Evolutionary conservation across 2,888 invertebrate species (phyloP).

Genomic region (Eledona agricola): DNA sequence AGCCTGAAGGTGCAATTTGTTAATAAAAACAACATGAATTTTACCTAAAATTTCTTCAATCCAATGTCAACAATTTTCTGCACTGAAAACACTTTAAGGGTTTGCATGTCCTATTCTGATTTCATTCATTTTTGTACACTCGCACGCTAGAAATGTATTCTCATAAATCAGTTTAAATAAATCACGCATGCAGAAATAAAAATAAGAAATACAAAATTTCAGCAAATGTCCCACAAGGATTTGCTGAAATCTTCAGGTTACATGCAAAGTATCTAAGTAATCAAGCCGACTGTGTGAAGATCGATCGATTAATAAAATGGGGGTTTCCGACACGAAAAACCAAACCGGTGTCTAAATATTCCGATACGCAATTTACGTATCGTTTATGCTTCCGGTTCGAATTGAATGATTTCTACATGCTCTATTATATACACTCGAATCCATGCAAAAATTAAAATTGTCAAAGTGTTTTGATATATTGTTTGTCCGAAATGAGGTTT

Average conservation of each 20-base stretch:
- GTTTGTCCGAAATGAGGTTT: constrained; percentile 11
- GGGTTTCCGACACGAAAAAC: too few species aligned
- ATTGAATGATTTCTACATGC: constrained; percentile 48
- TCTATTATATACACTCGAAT: constrained; percentile 46
- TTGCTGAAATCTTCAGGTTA: constrained; percentile 16
- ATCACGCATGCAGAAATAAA: constrained; percentile 41
- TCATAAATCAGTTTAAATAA: constrained; percentile 37
- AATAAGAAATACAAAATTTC: constrained; percentile 35
- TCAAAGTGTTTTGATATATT: constrained; percentile 23
- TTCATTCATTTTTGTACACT: too few species aligned
- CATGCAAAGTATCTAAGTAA: constrained; percentile 32
- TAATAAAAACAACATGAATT: too few species aligned
- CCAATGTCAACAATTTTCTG: too few species aligned
- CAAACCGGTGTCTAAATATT: too few species aligned
- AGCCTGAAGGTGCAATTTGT: too few species aligned
- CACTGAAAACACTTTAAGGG: too few species aligned
- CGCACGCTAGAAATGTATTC: constrained; percentile 33
- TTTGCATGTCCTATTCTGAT: too few species aligned
- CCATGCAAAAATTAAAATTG: constrained; percentile 45
- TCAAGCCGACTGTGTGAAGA: constrained; percentile 22
- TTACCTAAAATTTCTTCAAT: too few species aligned
- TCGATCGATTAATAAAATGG: constrained; percentile 21
- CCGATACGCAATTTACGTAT: too few species aligned
- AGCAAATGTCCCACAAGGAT: constrained; percentile 33
- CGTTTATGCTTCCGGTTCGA: constrained; percentile 1